Evolutionary conservation across 92 coral and sea anemone genomes (phyloP).

Genomic region (Desmophyllum pertusum): DNA sequence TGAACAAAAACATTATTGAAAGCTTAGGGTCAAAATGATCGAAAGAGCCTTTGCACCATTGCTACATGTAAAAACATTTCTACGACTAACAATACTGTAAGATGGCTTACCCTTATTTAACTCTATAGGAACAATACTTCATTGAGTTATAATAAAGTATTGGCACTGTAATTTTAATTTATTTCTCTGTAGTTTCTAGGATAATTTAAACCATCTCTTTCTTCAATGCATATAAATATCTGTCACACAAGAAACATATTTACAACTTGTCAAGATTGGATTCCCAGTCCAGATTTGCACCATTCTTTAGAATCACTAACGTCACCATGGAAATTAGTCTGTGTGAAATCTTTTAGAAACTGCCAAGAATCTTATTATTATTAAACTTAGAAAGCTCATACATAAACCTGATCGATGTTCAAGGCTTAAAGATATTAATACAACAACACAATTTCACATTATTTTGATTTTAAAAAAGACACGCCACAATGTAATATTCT

Average conservation of each 20-base stretch:
- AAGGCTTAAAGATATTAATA: no score
- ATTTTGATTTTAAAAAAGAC: no score
- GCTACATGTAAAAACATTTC: no score
- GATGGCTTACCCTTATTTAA: background rate
- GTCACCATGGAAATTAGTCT: constrained; percentile 23
- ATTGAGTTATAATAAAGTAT: no score
- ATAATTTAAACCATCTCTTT: background rate
- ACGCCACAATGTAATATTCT: no score
- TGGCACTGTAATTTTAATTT: no score
- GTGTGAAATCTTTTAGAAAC: background rate
- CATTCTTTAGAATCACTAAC: constrained; percentile 6
- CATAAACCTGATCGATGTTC: background rate
- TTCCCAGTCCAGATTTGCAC: background rate
- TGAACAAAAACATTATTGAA: background rate
- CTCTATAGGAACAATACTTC: background rate
- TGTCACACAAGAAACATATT: background rate
- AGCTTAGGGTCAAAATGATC: no score
- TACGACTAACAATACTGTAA: background rate
- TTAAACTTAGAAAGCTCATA: no score
- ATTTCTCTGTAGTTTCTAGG: constrained; percentile 4
- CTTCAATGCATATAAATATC: constrained; percentile 3
- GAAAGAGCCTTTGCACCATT: no score
- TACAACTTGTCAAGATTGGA: background rate
- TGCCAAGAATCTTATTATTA: no score
- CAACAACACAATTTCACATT: no score